These are phyloP conservation scores for Pseudococcus longispinus DNA, from an alignment of 2,888 invertebrate species.

Conservation along the genomic window DNA sequence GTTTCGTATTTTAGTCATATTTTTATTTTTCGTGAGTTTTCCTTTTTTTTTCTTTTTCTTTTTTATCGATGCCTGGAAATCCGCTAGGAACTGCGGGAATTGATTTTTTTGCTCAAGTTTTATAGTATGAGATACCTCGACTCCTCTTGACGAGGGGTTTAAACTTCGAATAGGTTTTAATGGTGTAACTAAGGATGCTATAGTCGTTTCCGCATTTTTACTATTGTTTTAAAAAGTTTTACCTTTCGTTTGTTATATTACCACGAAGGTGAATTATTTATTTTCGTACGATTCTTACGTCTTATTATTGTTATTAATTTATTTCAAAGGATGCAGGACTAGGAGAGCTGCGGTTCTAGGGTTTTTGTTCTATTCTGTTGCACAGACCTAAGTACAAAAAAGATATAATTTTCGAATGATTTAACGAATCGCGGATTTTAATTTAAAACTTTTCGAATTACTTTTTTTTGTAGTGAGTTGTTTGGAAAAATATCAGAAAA, in stretches of 20 bases:
- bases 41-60: background rate
- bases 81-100: background rate
- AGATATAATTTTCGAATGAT: background rate
- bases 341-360: background rate
- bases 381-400: background rate
- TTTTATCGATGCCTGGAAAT: background rate
- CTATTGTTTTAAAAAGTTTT: background rate
- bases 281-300: background rate
- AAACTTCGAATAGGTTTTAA: background rate
- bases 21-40: background rate
- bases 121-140: no score
- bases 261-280: background rate
- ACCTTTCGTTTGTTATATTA: background rate
- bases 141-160: no score
- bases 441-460: background rate
- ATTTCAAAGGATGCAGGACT: background rate
- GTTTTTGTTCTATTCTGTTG: background rate
- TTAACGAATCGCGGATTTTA: background rate
- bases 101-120: background rate
- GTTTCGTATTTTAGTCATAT: conserved; percentile 27
- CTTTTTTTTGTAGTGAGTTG: background rate
- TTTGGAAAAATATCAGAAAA: background rate
- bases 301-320: background rate
- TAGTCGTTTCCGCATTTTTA: background rate
- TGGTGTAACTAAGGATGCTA: background rate